Evolutionary conservation across 2,888 invertebrate species (phyloP).

Genomic region (Macaria notata): DNA sequence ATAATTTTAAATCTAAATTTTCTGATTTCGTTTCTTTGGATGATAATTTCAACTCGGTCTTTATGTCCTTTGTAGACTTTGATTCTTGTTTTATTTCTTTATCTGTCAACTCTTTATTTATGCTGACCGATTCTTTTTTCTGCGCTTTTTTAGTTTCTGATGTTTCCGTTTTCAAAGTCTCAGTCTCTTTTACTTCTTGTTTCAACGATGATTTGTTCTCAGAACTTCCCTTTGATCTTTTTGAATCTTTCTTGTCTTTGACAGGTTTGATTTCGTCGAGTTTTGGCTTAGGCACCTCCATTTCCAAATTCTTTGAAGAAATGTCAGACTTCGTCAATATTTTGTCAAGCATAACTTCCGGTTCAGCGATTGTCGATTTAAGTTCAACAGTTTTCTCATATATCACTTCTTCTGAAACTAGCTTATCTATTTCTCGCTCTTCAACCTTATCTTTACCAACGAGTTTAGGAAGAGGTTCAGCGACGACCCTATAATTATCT

Average conservation of each 20-base stretch:
- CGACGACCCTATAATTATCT: neutral
- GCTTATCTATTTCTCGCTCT: no score
- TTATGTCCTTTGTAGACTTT: conserved; percentile 6
- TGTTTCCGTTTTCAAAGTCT: neutral
- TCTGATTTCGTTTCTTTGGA: conserved; percentile 2
- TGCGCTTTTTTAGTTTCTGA: neutral
- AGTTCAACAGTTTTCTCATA: neutral
- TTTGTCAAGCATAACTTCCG: neutral
- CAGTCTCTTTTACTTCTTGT: conserved; percentile 3
- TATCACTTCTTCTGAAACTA: neutral
- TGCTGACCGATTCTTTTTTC: neutral
- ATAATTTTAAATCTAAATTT: neutral
- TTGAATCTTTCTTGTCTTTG: conserved; percentile 18
- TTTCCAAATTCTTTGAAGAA: conserved; percentile 1
- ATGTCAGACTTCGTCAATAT: conserved; percentile 5
- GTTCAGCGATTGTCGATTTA: neutral
- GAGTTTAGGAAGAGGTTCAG: neutral
- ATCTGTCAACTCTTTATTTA: neutral
- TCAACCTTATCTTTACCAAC: no score
- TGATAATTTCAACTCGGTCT: neutral
- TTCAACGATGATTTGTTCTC: conserved; percentile 6
- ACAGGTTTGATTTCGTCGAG: conserved; percentile 16
- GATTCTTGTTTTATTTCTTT: neutral
- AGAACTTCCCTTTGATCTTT: conserved; percentile 5
- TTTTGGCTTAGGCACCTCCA: conserved; percentile 7